These are phyloP conservation scores for Drosophila nigrodunni DNA, from an alignment of 1,140 invertebrate genomes.

Conservation along the genomic window DNA sequence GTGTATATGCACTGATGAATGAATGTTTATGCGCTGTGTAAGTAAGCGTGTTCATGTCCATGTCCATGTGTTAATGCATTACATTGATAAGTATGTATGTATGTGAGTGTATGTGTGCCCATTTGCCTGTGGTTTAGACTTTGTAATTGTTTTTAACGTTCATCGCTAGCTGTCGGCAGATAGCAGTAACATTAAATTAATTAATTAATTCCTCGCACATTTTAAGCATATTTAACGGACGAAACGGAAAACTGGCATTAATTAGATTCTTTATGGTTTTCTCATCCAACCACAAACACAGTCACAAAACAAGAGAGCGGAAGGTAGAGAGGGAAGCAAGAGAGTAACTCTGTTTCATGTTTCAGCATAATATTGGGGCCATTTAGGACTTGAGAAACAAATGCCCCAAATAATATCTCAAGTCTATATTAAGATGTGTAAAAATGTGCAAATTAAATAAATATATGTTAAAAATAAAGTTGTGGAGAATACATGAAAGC, in stretches of 20 bases:
- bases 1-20: slow-evolving; percentile 1
- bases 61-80: slow-evolving; percentile 16
- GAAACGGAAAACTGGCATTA: slow-evolving; percentile 33
- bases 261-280: slow-evolving; percentile 45
- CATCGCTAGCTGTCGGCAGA: slow-evolving; percentile 21
- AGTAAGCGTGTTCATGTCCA: slow-evolving; percentile 8
- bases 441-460: slow-evolving; percentile 11
- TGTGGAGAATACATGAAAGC: background rate
- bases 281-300: slow-evolving; percentile 12
- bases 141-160: slow-evolving; percentile 62
- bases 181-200: slow-evolving; percentile 59
- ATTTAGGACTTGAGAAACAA: slow-evolving; percentile 34
- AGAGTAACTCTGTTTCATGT: slow-evolving; percentile 46
- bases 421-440: slow-evolving; percentile 29
- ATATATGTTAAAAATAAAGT: slow-evolving; percentile 11
- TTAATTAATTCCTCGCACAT: slow-evolving; percentile 65
- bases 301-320: background rate
- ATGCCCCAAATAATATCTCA: slow-evolving; percentile 23
- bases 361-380: slow-evolving; percentile 48
- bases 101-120: slow-evolving; percentile 9
- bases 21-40: slow-evolving; percentile 5
- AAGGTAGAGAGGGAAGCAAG: background rate
- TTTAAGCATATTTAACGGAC: slow-evolving; percentile 50
- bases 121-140: slow-evolving; percentile 42
- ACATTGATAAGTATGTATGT: slow-evolving; percentile 2